Evolutionary conservation across 2,888 invertebrate species (phyloP), one percentile per base, ranked within the genome.

Genomic region (Carabus problematicus): DNA sequence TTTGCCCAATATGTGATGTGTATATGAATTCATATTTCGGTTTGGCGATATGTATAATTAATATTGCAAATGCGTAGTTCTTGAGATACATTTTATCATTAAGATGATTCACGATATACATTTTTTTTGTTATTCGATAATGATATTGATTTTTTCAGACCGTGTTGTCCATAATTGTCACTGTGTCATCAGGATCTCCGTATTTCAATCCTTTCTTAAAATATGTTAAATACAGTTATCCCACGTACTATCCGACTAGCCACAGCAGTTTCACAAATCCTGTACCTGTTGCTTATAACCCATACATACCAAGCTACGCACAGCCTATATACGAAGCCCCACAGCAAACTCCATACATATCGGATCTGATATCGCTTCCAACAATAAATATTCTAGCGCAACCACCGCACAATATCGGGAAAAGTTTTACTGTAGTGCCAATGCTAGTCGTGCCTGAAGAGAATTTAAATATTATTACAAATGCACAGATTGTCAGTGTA

Each of bases 401-500:
- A 73, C 62, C 74, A 3, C 81, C 81, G 0, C 78, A 77, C 68
- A 72, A 76, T 1, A 75, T 82, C 12, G 77, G 78, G 16, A 77
- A 75, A 40, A 77, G 75, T 14, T 79, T 82, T 70, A 77, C 80
- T 8, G 78, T 79, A 0, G 78, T 82, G 16, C 82, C 82, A 8
- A 76, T 82, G 78, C 71, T 79, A 40, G 75, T 80, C 3, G 75
- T 82, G 7, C 75, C 81, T 0, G 73, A 78, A 71, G 75, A 80
- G 63, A 79, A 77, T 64, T 75, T 81, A 73, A 77, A 78, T 9
- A 76, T 80, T 73, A 75, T 83, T 41, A 74, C 77, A n/a, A 76
- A 79, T 42, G 80, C 77, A 0, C 76, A 81, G 42, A 82, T 83
- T 56, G 77, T 78, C 71, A 77, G 77, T 1, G 78, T 81, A 1